Base-by-base conservation (phyloP, 2,797 vertebrate genomes). In the Phrynocephalus forsythii region DNA sequence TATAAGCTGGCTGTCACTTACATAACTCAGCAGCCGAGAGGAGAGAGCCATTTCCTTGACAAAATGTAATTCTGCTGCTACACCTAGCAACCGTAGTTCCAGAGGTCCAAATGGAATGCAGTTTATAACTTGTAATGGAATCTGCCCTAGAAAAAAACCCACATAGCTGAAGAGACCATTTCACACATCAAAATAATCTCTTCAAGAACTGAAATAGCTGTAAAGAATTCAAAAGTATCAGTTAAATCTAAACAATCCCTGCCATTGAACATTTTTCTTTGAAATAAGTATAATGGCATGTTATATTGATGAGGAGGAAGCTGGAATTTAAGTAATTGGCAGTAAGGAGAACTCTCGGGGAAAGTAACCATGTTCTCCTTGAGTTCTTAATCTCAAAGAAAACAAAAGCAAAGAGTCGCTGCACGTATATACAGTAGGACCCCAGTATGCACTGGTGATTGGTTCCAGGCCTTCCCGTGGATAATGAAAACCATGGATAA, bases 41-140 rank as follows among this genome's bases (percentile, higher is more conserved):
- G 44, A 4, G 77, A 63, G 5, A 81, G 78, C 26, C 22, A 52
- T 24, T 89, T 93, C 86, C 93, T 92, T 75, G 10, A 83, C 68
- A 85, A 87, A 80, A 56, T 72, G 68, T 38, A 71, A 2, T 63
- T 68, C 81, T 76, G 72, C 79, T 76, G 72, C 79, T 80, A 88
- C 75, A 77, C 89, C 60, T 33, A 86, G 63, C 26, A 91, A 90
- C 68, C 22, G 83, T 86, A 80, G 38, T 28, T 44, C 15, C 28
- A 8, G 77, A 85, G 20, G 44, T 71, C 1, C 84, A 91, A 90
- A 84, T 20, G 75, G 1, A 18, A 10, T 79, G 84, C 22, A 22
- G 1, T 52, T 38, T n/a, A 4, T 28, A 9, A 71, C 20, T 79
- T 16, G 6, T 78, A 87, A 88, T 79, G 1, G 80, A 63, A 15